phyloP scores from a whole-genome alignment of 2,113 vertebrate genomes.

The Salvator merianae region DNA sequence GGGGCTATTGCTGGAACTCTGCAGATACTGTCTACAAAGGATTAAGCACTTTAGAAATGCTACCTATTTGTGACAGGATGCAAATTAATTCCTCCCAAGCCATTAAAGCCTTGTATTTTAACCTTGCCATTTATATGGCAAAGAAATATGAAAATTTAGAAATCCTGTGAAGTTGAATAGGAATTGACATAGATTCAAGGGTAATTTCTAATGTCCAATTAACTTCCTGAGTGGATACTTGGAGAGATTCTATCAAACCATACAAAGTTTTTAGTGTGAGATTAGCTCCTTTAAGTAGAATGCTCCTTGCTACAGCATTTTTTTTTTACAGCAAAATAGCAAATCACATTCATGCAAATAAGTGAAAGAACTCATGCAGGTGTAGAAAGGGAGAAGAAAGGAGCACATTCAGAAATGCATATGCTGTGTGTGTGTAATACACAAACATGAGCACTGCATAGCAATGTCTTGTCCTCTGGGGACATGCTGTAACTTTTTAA shows the following conservation, averaged over 20 bases:
- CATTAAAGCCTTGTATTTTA: neutral
- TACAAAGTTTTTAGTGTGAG: neutral
- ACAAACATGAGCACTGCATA: neutral
- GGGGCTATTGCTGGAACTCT: too few relatives aligned
- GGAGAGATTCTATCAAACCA: neutral
- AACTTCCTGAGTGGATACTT: neutral
- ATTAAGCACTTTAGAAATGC: neutral
- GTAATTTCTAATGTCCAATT: neutral
- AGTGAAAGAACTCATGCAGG: neutral
- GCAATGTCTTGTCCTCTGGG: conserved; percentile 6
- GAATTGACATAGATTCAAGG: neutral
- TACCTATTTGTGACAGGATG: neutral
- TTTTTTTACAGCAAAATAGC: neutral
- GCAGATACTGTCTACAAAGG: neutral
- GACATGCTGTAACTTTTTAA: neutral
- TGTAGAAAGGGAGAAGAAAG: neutral
- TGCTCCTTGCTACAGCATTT: neutral
- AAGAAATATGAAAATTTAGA: neutral
- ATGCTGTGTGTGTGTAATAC: too few relatives aligned
- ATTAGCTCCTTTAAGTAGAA: neutral
- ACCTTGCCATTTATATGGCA: neutral
- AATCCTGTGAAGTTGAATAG: neutral
- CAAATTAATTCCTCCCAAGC: neutral
- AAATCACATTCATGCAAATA: neutral
- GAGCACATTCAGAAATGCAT: neutral